Base-by-base conservation (phyloP, 1,140 invertebrate genomes). In the Euborellia annulipes region DNA sequence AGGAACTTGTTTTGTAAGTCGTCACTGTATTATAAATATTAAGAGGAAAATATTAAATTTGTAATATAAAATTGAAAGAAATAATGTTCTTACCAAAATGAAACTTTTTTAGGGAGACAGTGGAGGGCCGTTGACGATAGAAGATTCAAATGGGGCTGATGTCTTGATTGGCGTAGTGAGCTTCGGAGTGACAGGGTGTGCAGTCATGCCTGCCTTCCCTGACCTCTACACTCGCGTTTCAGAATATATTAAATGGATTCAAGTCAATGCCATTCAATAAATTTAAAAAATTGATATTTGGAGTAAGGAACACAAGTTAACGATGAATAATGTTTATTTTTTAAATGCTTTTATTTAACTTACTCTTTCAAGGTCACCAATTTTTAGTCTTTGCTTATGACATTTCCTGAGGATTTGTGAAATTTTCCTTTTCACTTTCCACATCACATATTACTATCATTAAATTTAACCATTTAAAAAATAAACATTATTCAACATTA, bases 111-210 rank as follows among this genome's bases (percentile, higher is more conserved):
- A 58, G 58, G 60, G 60, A 13, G 60, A 62, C 53, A 57, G 57
- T 48, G 62, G 62, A 21, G 61, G 62, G 8, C 61, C 61, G 14
- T 45, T 63, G 40, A 58, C 58, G 1, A 43, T 57, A 1, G 48
- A 57, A 43, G 46, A 52, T 4, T 52, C 54, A 36, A 46, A 54
- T 9, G 55, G 55, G 18, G 41, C 40, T 8, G 51, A 52, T 45
- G 50, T 55, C n/a, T 22, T 64, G 4, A 43, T 62, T 9, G 62
- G 62, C 20, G 49, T 64, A 11, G 62, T 63, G 7, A 63, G 61
- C 46, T 63, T 62, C 48, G 62, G 62, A n/a, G 61, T 64, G 19
- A 62, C 59, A 14, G 62, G 62, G 2, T 63, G 62, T 50, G 60
- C 62, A 2, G 47, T 63, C 1, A 49, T 59, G 14, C 61, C 61